Conservation (phyloP, 2,888 invertebrate genomes). For the Steromphala cineraria region DNA sequence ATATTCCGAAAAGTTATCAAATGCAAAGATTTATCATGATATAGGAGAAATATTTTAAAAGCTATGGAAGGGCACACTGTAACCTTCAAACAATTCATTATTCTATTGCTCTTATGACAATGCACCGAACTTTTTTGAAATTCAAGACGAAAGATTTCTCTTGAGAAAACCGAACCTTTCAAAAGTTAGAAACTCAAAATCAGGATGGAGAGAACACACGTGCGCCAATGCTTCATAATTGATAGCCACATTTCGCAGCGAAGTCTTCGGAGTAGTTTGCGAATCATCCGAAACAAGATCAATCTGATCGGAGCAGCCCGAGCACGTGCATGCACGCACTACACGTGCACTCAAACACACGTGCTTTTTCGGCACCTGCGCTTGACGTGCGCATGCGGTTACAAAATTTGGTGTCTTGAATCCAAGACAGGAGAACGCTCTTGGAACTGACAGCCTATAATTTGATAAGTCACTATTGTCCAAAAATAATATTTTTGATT, state of each 20-base stretch:
- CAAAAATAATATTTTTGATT: background rate
- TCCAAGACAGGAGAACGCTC: background rate
- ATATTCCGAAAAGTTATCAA: too few species aligned
- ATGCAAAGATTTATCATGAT: too few species aligned
- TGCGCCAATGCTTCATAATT: background rate
- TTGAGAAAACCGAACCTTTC: too few species aligned
- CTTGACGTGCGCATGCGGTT: background rate
- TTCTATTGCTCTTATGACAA: too few species aligned
- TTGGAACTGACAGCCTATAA: background rate
- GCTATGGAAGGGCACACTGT: too few species aligned
- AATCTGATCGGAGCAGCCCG: background rate
- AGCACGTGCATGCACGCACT: background rate
- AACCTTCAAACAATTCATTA: too few species aligned
- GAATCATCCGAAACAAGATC: background rate
- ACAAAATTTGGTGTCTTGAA: background rate
- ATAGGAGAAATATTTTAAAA: too few species aligned
- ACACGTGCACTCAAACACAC: background rate
- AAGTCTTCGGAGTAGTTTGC: background rate
- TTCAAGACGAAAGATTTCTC: too few species aligned
- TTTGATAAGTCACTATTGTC: background rate
- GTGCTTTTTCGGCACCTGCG: slow-evolving; percentile 2
- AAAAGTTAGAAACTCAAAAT: background rate
- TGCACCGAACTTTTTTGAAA: too few species aligned
- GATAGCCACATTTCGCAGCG: background rate
- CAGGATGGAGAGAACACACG: background rate